Percentiles rank a stretch among this genome's conserved stretches.
phyloP scores from a whole-genome alignment of 2,888 invertebrate genomes.

The Sabellastarte sp. region DNA sequence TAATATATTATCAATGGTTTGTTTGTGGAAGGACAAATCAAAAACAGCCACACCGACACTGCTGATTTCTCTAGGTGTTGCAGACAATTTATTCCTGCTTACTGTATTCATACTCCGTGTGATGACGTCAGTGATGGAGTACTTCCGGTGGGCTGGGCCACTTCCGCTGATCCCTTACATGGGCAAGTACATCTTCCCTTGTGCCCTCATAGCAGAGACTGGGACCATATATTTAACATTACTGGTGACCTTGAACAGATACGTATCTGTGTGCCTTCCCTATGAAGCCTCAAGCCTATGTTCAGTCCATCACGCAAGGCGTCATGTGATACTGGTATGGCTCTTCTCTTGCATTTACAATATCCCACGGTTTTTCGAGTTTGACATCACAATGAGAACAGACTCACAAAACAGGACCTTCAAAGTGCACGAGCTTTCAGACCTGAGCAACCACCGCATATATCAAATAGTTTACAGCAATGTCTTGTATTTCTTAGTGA shows the following conservation, averaged over 20 bases:
- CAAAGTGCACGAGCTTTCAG: background rate
- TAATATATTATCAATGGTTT: constrained; percentile 31
- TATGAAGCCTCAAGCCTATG: constrained; percentile 28
- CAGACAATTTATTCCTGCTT: constrained; percentile 32
- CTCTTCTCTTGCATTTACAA: constrained; percentile 27
- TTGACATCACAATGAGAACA: constrained; percentile 6
- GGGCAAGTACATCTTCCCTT: constrained; percentile 27
- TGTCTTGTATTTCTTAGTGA: constrained; percentile 28
- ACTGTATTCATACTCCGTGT: constrained; percentile 30
- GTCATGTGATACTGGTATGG: constrained; percentile 26
- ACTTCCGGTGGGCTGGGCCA: constrained; percentile 10
- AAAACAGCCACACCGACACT: constrained; percentile 35
- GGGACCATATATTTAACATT: constrained; percentile 32
- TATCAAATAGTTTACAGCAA: constrained; percentile 31
- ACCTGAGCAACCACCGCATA: constrained; percentile 15
- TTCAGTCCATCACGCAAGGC: constrained; percentile 25
- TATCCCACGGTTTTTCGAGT: constrained; percentile 33
- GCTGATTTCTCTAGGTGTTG: constrained; percentile 27
- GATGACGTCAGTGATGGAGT: constrained; percentile 20
- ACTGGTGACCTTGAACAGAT: constrained; percentile 32
- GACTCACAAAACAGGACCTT: constrained; percentile 5
- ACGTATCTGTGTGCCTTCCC: constrained; percentile 27
- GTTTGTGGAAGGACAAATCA: constrained; percentile 28
- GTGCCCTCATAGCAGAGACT: constrained; percentile 25
- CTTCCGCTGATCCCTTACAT: constrained; percentile 19